Evolutionary conservation across 2,797 vertebrate genomes (phyloP), one percentile per base, ranked within the genome.

Genomic region (Liparis tanakae): DNA sequence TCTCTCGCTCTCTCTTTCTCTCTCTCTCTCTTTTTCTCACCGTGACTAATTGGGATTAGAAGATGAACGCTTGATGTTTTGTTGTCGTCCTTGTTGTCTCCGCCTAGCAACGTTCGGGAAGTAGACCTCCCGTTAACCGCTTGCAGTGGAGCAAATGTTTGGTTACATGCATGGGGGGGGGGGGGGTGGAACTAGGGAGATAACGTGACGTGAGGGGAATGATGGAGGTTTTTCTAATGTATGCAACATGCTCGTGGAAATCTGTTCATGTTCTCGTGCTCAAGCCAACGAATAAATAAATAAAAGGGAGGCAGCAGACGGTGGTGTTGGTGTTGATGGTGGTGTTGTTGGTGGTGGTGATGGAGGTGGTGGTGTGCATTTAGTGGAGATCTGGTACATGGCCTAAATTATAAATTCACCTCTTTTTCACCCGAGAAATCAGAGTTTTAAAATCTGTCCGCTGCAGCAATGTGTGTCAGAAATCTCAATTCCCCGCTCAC

Each of bases 31-130:
- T 54, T 46, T 74, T 46, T 76, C 70, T 60, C 44, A 54, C 72
- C 72, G 54, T 76, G 77, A 88, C 85, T 81, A 85, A 85, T 80
- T 83, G 58, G 55, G 64, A 69, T 78, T 7, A 14, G 64, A 72
- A 78, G 64, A 78, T 54, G 51, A 84, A 82, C 56, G 55, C 69
- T 48, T 60, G 63, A 76, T 63, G 64, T 80, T 80, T 77, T 87
- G 79, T 81, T 85, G 78, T 78, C 36, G 43, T 59, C 70, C 6
- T 10, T 33, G 53, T 82, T 80, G 15, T 58, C 43, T 41, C 53
- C 6, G 0, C 48, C 67, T 9, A 53, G n/a, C n/a, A n/a, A 22
- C 13, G 1, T 39, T 53, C n/a, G 55, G 72, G 55, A 41, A 72
- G 46, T 43, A 41, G 33, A 20, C 51, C 22, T 48, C 43, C 50